A percentile compares a stretch with the other conserved stretches of the same genome.
Evolutionary conservation across 2,888 invertebrate species (phyloP).

Genomic region (Exephanes ischioxanthus): DNA sequence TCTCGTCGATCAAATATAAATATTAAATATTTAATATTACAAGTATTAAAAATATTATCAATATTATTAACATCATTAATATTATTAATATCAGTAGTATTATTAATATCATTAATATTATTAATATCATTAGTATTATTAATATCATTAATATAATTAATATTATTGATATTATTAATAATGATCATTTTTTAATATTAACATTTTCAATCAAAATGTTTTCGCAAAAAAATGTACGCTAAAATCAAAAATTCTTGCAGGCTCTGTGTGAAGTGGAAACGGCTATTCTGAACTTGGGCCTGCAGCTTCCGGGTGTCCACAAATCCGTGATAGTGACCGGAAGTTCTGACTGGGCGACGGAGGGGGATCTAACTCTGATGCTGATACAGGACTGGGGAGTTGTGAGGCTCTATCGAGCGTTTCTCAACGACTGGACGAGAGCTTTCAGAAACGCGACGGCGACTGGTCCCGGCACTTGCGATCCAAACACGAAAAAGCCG

Average conservation of each 20-base stretch:
- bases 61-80: no score
- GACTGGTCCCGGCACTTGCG: slow-evolving; percentile 80
- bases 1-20: slow-evolving; percentile 2
- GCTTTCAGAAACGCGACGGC: slow-evolving; percentile 85
- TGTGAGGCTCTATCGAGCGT: slow-evolving; percentile 87
- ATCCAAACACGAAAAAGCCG: slow-evolving; percentile 74
- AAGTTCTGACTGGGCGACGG: slow-evolving; percentile 84
- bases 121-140: background rate
- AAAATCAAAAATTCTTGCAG: slow-evolving; percentile 69
- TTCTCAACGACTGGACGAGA: slow-evolving; percentile 87
- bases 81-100: no score
- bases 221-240: background rate
- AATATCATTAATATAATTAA: no score
- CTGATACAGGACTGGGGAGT: slow-evolving; percentile 88
- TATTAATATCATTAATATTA: no score
- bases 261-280: slow-evolving; percentile 88
- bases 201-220: background rate
- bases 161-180: background rate
- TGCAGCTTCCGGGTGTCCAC: slow-evolving; percentile 79
- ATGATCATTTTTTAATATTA: background rate
- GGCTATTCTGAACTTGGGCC: slow-evolving; percentile 85
- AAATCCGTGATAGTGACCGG: slow-evolving; percentile 82
- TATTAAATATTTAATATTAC: background rate
- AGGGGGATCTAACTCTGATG: slow-evolving; percentile 86
- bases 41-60: no score